Evolutionary conservation across 2,888 invertebrate genomes (phyloP), one percentile per base, ranked within the genome.

Genomic region (Gasteruption jaculator): DNA sequence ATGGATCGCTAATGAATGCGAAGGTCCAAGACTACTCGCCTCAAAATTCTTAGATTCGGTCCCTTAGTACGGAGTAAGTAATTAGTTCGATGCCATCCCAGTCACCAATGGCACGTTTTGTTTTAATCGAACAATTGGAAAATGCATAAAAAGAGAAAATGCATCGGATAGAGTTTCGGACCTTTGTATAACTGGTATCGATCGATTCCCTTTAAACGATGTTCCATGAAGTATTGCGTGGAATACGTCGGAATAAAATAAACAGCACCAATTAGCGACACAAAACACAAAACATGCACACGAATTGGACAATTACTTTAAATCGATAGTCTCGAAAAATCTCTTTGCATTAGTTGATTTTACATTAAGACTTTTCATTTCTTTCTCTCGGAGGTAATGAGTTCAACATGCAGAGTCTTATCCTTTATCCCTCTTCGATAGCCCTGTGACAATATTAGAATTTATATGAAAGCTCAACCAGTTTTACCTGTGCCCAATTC

Each of bases 201-300:
- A 58, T 56, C 50, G 50, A 58, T 57, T 54, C 47, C 48, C 56
- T 54, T 56, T 62, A 57, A 61, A 56, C 47, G 53, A 54, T 58
- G 56, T 56, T 60, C 48, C 50, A 49, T 29, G 48, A 40, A 48
- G 29, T 35, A 48, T 12, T 52, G 24, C 34, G 25, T 41, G 26
- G 19, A 27, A 29, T 30, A 27, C 18, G 25, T 11, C 14, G 27
- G 24, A 11, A 20, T 44, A 48, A 40, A 29, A 8, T 18, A 24
- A 36, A 46, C 45, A 25, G 53, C 58, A 60, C 54, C 49, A 50
- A 51, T 59, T 46, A 56, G 60, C 60, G 55, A 48, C 54, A 67
- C 66, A 68, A 63, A 49, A 67, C 63, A 66, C 62, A 41, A 62
- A 57, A 69, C 64, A 65, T 55, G 51, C 56, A 64, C 63, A 65